Evolutionary conservation across 2,888 invertebrate species (phyloP), one percentile per base, ranked within the genome.

Genomic region (Hydriomena furcata): DNA sequence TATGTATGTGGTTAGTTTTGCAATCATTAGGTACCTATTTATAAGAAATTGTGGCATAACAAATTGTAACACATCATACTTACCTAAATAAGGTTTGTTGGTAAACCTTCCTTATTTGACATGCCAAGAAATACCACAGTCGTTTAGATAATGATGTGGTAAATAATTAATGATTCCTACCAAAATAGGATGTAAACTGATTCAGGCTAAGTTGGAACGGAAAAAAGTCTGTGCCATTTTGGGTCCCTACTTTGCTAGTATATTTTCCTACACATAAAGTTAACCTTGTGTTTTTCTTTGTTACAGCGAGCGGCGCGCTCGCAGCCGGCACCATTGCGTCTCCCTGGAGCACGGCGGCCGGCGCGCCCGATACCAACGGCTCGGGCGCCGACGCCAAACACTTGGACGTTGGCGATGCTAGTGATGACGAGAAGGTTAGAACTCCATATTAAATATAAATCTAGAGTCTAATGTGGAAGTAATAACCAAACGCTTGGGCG

Each of bases 321-420:
- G 85, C 95, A 92, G 94, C 95, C 94, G 95, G 95, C 96, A 97
- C 96, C 93, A 97, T 97, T 96, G 96, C 97, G 92, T 97, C 97
- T 89, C 96, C 97, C 95, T 97, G 97, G 97, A 96, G 96, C 92
- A 95, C 97, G 91, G 95, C 96, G 91, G 95, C 85, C 82, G 91
- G 89, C 85, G 90, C 89, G 83, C 95, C 96, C 93, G 96, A 96
- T 91, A 95, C 96, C 91, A 96, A 96, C 92, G 96, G 96, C 93
- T 94, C 96, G 93, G 95, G 96, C 82, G 94, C 95, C 92, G 96
- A 96, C 91, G 94, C 95, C 85, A 96, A 96, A 91, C 96, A 96
- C 86, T 93, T 97, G 86, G 97, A 97, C 91, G 97, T 97, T 84
- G 97, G 97, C 83, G 97, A 97, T 88, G 95, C 96, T 87, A 96